Evolutionary conservation across 2,113 vertebrate species (phyloP).

Genomic region (Phalacrocorax aristotelis): DNA sequence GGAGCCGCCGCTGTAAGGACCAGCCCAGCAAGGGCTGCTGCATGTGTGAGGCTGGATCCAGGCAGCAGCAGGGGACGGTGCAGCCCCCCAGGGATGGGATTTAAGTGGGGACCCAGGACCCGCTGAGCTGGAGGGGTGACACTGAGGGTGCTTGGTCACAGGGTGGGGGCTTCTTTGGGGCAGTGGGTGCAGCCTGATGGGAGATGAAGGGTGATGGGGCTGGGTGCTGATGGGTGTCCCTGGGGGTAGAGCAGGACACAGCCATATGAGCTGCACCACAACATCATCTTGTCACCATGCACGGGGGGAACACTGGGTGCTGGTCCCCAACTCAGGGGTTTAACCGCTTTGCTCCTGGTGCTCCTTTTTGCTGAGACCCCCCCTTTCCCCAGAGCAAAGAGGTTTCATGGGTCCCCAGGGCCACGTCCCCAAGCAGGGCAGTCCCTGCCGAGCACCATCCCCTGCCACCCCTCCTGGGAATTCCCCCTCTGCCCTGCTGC

Average conservation of each 20-base stretch:
- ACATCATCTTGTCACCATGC: neutral
- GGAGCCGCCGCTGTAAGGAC: neutral
- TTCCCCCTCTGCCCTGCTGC: neutral
- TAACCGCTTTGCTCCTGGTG: neutral
- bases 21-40: neutral
- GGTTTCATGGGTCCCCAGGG: rapidly evolving
- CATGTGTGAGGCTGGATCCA: neutral
- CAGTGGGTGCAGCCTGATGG: neutral
- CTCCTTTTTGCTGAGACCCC: neutral
- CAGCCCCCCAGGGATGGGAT: neutral
- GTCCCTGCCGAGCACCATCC: rapidly evolving
- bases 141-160: rapidly evolving
- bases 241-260: rapidly evolving
- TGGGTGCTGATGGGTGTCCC: neutral
- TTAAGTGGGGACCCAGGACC: neutral
- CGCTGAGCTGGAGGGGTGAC: rapidly evolving
- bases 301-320: neutral
- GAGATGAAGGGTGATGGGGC: neutral
- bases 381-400: neutral
- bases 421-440: neutral
- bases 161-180: neutral
- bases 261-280: neutral
- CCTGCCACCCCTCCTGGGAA: neutral
- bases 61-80: neutral
- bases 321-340: rapidly evolving